Base-by-base conservation (phyloP, 2,888 invertebrate species). In the Osmoderma eremita region DNA sequence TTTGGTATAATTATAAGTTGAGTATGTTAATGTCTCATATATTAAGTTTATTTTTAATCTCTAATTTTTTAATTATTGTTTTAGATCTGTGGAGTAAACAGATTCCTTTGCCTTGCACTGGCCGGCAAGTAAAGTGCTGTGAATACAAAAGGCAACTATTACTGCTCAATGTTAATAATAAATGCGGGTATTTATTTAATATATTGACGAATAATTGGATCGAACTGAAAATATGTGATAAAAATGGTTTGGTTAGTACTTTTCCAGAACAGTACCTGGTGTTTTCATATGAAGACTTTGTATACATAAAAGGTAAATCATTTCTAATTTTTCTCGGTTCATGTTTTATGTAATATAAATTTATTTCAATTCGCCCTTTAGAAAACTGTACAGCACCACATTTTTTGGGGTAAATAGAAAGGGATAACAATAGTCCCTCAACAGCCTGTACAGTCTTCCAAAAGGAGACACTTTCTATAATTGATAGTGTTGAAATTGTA, bases 271-370 rank as follows among this genome's bases (percentile, higher is more conserved):
- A 71, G 22, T 78, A 74, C 65, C 54, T 73, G 0, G 42, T 79
- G 12, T 79, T 79, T 70, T 68, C 77, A 0, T 75, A 77, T 68
- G 73, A 73, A 49, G 71, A 74, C 63, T 68, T 61, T 50, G 63
- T 81, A 17, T 79, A 74, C 69, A 71, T 80, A 42, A 80, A 78
- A 76, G 78, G 79, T 78, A 72, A 69, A 61, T 67, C 42, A 12
- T 8, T 42, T 50, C 15, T 15, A 15, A 4, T 18, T 18, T 15
- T 17, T n/a, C 12, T 39, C 5, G 17, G 39, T 3, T n/a, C n/a
- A 6, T 15, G 24, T 12, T 18, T 54, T 18, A 39, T n/a, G 4
- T 18, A 1, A n/a, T 18, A 18, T 10, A 15, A 3, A 17, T 6
- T 2, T n/a, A 10, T 48, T 17, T 18, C 15, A 12, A 48, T 48